These are phyloP conservation scores for Elaphurus davidianus DNA, from an alignment of 2,113 vertebrate species.

Conservation along the genomic window DNA sequence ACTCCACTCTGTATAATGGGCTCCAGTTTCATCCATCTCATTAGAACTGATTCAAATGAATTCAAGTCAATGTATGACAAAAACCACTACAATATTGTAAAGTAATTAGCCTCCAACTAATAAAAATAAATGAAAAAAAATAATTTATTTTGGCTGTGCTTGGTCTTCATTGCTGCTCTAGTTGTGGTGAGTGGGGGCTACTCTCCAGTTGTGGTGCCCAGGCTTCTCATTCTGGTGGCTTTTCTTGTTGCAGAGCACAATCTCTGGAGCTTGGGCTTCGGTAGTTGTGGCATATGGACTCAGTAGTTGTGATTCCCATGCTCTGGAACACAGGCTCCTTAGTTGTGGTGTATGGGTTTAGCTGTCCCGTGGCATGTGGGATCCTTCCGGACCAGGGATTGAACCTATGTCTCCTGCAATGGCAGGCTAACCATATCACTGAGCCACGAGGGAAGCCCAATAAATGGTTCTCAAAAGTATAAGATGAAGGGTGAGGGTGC, in stretches of 20 bases:
- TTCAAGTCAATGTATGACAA: no score
- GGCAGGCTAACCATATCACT: background rate
- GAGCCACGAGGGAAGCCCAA: background rate
- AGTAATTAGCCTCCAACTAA: no score
- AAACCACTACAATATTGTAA: no score
- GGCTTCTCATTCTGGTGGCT: background rate
- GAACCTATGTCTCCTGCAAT: background rate
- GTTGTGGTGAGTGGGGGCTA: background rate
- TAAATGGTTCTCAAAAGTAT: background rate
- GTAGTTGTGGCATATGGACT: background rate
- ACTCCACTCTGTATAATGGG: no score
- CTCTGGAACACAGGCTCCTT: background rate
- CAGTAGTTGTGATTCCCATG: background rate
- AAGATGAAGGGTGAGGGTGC: background rate
- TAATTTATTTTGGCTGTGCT: background rate
- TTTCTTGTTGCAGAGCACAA: background rate
- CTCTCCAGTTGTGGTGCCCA: background rate
- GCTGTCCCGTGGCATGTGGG: background rate
- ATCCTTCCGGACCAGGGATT: background rate
- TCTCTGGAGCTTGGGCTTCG: background rate
- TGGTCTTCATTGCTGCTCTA: background rate
- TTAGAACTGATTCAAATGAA: no score
- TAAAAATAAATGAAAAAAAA: background rate
- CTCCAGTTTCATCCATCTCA: no score
- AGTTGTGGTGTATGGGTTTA: background rate